A percentile compares a stretch with the other conserved stretches of the same genome.
Evolutionary conservation across 2,797 vertebrate genomes (phyloP).

Genomic region (Gallirallus australis): DNA sequence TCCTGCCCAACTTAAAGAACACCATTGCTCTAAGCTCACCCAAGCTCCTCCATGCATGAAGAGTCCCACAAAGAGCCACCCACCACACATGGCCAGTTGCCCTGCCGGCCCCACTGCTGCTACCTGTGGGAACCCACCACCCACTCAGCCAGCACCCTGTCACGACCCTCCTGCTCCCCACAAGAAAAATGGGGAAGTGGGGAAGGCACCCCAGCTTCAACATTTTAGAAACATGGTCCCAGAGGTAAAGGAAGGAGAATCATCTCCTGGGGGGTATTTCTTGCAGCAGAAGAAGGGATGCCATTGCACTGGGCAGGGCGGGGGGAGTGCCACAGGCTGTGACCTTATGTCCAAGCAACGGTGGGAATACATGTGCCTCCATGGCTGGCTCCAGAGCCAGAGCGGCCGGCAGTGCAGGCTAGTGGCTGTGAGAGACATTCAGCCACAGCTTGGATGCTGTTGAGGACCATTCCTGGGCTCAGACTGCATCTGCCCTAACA

Average conservation of each 20-base stretch:
- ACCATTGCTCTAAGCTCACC: background rate
- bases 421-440: no score
- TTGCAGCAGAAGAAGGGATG: background rate
- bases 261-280: background rate
- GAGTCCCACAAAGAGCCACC: background rate
- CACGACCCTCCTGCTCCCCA: background rate
- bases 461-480: background rate
- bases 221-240: background rate
- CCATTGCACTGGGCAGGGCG: accelerated
- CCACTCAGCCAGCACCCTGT: accelerated
- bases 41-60: background rate
- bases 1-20: background rate
- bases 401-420: no score
- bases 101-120: accelerated
- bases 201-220: background rate
- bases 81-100: accelerated
- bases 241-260: background rate
- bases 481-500: accelerated
- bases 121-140: background rate
- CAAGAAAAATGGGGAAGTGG: background rate
- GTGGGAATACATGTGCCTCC: background rate
- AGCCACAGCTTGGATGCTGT: no score
- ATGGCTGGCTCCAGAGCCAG: background rate
- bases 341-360: accelerated
- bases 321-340: background rate